These are phyloP conservation scores for Cyrtonyx montezumae DNA, from an alignment of 2,113 vertebrate genomes.

Conservation along the genomic window DNA sequence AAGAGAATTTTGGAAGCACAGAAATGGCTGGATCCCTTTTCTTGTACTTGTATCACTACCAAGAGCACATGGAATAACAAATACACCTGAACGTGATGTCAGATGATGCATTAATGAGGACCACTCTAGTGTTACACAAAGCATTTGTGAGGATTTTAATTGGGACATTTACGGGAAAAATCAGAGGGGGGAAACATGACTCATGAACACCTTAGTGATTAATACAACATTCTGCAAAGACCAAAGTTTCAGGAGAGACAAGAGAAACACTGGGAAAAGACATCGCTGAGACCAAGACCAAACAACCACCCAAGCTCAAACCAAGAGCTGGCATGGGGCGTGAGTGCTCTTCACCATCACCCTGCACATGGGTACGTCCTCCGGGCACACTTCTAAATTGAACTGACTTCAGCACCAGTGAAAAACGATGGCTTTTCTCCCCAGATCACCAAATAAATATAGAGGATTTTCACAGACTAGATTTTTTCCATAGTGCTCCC, in stretches of 20 bases:
- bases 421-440: background rate
- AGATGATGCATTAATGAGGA: background rate
- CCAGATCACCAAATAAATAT: background rate
- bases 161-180: background rate
- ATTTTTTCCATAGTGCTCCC: background rate
- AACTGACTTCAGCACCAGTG: background rate
- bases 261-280: background rate
- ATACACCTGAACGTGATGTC: background rate
- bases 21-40: background rate
- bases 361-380: fast-evolving
- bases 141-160: background rate
- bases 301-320: background rate
- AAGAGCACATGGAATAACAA: background rate
- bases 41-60: too few species aligned
- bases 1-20: background rate
- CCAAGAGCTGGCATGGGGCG: background rate
- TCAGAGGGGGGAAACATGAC: background rate
- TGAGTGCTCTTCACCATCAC: background rate
- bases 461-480: background rate
- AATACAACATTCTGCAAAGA: background rate
- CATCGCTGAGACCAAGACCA: background rate
- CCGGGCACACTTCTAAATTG: background rate
- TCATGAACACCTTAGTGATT: background rate
- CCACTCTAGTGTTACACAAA: background rate
- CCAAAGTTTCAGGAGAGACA: background rate